Conservation (phyloP, 1,140 invertebrate genomes). For the Caenorhabditis latens region DNA sequence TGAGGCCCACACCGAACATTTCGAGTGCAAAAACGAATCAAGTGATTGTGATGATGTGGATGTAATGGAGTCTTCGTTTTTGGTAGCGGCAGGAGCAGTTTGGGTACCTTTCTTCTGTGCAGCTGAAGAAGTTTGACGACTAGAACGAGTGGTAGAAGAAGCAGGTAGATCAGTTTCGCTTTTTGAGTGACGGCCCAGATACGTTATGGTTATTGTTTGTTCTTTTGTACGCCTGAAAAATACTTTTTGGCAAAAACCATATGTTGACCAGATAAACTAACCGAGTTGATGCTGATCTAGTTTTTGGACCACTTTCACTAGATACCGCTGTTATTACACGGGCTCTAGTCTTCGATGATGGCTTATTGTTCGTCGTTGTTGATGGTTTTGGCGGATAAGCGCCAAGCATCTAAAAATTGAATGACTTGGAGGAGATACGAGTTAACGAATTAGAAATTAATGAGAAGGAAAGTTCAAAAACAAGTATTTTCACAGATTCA, state of each 20-base stretch:
- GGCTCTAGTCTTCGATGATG: not conserved
- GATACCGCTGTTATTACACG: not conserved
- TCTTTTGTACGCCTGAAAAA: not conserved
- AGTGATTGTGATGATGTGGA: not conserved
- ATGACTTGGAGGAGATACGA: too few relatives aligned
- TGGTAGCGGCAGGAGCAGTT: not conserved
- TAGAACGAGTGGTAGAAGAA: not conserved
- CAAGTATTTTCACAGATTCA: too few relatives aligned
- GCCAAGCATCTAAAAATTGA: not conserved
- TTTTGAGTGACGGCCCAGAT: not conserved
- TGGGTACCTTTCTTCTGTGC: not conserved
- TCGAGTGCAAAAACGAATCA: not conserved
- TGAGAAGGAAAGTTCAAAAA: too few relatives aligned
- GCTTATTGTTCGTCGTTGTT: not conserved
- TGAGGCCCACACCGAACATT: not conserved
- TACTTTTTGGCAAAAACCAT: too few relatives aligned
- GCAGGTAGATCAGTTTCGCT: not conserved
- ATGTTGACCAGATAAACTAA: not conserved
- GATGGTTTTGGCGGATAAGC: not conserved
- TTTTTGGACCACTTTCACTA: not conserved
- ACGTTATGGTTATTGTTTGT: not conserved
- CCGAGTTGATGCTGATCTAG: slow-evolving; percentile 2
- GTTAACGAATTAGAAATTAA: too few relatives aligned
- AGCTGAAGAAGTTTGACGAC: not conserved
- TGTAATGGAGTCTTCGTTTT: not conserved